Conservation (phyloP, 2,888 invertebrate genomes). For the Spialia ferax region DNA sequence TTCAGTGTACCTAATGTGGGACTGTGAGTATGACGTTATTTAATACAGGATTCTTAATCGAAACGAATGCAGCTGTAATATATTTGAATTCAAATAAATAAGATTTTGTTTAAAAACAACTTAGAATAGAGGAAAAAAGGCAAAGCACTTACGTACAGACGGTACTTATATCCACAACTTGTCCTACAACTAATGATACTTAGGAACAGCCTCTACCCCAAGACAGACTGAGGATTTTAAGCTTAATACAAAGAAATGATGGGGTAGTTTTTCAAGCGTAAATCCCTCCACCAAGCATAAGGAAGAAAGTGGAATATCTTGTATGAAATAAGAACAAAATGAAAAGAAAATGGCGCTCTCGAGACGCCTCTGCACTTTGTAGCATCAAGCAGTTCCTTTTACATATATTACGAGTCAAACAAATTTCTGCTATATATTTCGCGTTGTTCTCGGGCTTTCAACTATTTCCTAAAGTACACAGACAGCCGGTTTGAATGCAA, state of each 20-base stretch:
- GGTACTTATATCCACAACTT: not conserved
- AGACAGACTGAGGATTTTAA: conserved; percentile 4
- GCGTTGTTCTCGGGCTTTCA: conserved; percentile 12
- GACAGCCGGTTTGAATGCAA: conserved; percentile 31
- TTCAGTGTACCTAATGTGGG: too few species aligned
- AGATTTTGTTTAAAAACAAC: not conserved
- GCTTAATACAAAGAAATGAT: conserved; percentile 11
- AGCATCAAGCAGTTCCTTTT: conserved; percentile 31
- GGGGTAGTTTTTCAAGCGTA: conserved; percentile 29
- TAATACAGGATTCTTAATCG: too few species aligned
- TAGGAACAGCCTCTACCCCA: not conserved
- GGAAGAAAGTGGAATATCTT: conserved; percentile 34
- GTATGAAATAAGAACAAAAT: conserved; percentile 37
- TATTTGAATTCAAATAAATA: not conserved
- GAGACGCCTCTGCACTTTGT: conserved; percentile 33
- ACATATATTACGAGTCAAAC: conserved; percentile 26
- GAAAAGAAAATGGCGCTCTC: conserved; percentile 33
- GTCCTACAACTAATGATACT: not conserved
- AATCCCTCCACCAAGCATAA: conserved; percentile 14
- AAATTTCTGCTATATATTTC: conserved; percentile 12
- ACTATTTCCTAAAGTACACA: conserved; percentile 20
- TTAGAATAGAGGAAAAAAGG: too few species aligned
- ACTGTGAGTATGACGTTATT: too few species aligned
- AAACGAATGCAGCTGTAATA: too few species aligned
- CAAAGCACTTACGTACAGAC: not conserved